Evolutionary conservation across 1,140 invertebrate genomes (phyloP).

Genomic region (Berghia stephanieae): DNA sequence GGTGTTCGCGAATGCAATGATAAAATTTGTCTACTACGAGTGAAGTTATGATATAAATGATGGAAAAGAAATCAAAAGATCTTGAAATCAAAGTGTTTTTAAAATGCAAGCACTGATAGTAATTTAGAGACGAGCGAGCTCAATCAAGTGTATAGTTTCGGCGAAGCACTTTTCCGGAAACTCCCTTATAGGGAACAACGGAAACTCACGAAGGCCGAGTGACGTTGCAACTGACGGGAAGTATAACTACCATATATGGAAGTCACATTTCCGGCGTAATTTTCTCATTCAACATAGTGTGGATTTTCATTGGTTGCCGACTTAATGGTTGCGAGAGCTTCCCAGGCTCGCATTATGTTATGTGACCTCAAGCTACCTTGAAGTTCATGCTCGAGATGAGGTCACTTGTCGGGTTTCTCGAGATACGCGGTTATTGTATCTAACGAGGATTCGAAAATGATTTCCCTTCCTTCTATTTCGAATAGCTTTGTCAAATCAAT

Average conservation of each 20-base stretch:
- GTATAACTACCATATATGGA: conserved; percentile 43
- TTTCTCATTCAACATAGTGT: no score
- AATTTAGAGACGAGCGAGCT: no score
- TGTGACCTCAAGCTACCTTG: not conserved
- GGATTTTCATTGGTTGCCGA: conserved; percentile 39
- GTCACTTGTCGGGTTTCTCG: not conserved
- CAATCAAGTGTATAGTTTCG: no score
- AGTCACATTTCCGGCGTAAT: conserved; percentile 25
- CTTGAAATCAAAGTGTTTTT: no score
- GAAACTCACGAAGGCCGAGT: conserved; percentile 36
- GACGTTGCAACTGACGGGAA: conserved; percentile 48
- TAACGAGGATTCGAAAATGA: not conserved
- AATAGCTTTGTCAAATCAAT: no score
- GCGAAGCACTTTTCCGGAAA: no score
- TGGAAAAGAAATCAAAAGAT: no score
- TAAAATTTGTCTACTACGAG: no score
- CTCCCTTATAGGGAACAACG: conserved; percentile 55
- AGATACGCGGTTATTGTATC: not conserved
- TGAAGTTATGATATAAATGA: no score
- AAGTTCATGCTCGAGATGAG: not conserved
- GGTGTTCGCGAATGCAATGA: no score
- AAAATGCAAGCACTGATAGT: no score
- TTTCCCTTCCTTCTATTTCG: no score
- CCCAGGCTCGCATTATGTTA: conserved; percentile 25
- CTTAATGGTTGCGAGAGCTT: conserved; percentile 12